These are phyloP conservation scores for Augochlorella aurata DNA, from an alignment of 2,888 invertebrate species.

Conservation along the genomic window DNA sequence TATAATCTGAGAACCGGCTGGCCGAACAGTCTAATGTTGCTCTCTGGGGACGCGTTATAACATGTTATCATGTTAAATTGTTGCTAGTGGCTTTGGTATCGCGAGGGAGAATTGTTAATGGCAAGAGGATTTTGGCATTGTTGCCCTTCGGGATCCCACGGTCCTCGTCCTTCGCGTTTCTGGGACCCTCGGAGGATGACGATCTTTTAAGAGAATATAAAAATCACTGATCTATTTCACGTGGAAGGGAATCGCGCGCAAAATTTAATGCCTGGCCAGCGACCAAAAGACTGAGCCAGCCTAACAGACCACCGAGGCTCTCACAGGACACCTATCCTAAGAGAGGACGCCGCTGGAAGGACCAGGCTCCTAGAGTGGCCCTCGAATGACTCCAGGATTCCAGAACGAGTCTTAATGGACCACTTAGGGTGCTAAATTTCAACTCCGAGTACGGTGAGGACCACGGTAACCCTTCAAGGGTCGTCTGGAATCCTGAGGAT, in stretches of 20 bases:
- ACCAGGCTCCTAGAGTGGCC: neutral
- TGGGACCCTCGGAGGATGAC: too few relatives aligned
- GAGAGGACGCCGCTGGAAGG: neutral
- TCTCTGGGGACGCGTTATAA: too few relatives aligned
- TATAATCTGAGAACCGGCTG: too few relatives aligned
- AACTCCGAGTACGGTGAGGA: neutral
- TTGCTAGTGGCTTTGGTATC: too few relatives aligned
- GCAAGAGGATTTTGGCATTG: too few relatives aligned
- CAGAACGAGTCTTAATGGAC: conserved; percentile 7
- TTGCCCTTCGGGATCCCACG: too few relatives aligned
- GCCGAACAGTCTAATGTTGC: too few relatives aligned
- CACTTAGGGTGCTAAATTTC: conserved; percentile 9
- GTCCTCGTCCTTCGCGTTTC: too few relatives aligned
- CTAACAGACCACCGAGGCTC: neutral
- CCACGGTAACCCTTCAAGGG: conserved; percentile 1
- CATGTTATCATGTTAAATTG: too few relatives aligned
- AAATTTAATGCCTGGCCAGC: neutral
- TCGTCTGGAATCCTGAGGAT: neutral
- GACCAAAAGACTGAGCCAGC: neutral
- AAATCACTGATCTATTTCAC: neutral
- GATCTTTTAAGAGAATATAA: too few relatives aligned
- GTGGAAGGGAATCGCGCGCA: neutral
- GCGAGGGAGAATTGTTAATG: too few relatives aligned
- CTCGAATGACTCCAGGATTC: neutral
- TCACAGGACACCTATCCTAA: neutral